These are phyloP conservation scores for Epinephelus lanceolatus DNA, from an alignment of 2,113 vertebrate genomes.

Conservation along the genomic window DNA sequence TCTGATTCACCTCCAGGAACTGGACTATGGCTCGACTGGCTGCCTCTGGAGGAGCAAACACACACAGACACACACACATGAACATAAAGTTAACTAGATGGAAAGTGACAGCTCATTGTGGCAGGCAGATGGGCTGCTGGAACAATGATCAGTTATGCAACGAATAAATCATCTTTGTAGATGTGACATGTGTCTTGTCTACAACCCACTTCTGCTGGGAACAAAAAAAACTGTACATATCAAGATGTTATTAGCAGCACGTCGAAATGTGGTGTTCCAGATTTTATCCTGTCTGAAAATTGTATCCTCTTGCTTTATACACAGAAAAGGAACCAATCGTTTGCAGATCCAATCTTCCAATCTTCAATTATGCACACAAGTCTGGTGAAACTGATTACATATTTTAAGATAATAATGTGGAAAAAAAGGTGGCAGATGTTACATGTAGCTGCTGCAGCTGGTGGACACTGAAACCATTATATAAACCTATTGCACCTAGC, in stretches of 20 bases:
- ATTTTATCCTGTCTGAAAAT: background rate
- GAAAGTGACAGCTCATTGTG: slow-evolving; percentile 30
- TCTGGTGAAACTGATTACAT: background rate
- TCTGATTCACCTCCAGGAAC: slow-evolving; percentile 99
- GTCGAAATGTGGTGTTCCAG: background rate
- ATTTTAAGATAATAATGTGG: background rate
- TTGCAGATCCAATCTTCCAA: background rate
- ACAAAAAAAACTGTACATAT: background rate
- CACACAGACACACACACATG: background rate
- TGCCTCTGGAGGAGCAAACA: slow-evolving; percentile 86
- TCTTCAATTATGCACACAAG: background rate
- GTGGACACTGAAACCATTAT: background rate
- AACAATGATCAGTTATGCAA: slow-evolving; percentile 37
- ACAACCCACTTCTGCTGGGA: background rate
- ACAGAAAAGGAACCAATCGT: background rate
- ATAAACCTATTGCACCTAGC: too few species aligned
- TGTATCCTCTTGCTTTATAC: too few species aligned
- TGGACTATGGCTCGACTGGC: slow-evolving; percentile 98
- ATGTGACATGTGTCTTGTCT: background rate
- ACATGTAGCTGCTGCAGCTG: background rate
- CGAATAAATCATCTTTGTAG: background rate
- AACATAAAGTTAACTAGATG: slow-evolving; percentile 4
- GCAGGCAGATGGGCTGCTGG: slow-evolving; percentile 17
- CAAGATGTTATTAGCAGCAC: background rate
- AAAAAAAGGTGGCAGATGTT: background rate